Evolutionary conservation across 2,113 vertebrate species (phyloP), one percentile per base, ranked within the genome.

Genomic region (Catharus fuscescens): DNA sequence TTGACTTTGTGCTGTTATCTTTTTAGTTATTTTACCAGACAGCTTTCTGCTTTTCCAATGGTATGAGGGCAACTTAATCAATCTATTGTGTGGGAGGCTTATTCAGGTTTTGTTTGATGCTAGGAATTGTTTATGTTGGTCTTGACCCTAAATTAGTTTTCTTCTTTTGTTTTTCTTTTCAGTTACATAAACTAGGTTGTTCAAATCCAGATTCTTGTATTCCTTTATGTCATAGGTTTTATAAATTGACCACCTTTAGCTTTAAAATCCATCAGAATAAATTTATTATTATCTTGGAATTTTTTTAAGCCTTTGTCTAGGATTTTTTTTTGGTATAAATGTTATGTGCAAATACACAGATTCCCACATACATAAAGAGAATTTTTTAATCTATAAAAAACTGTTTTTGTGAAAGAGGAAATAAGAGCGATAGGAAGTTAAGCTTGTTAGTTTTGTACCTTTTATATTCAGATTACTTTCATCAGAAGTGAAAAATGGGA

Each of bases 1-100:
- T 44, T 64, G 9, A 47, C 36, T 78, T 74, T 11, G 12, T 86
- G 3, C 61, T 69, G 9, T 69, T 73, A 28, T 10, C 4, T 47
- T 26, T 88, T 24, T 70, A 77, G 10, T 66, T 86, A 18, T 34
- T 84, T 87, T 72, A 85, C 19, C 9, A 72, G 31, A 20, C 34
- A 67, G 5, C 26, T 72, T 91, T 89, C 53, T 91, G 26, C 28
- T 76, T 95, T 92, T 67, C n/a, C 15, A 64, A 1, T 87, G 36
- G 8, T 64, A 18, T 52, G 38, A 87, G 21, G 14, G 74, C 25
- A 83, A 32, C 11, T 80, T 80, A 73, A 91, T 32, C 31, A 54
- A 45, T 86, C 52, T 73, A 0, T 69, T 83, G 10, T 25, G 8
- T 2, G 3, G 0, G 10, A 19, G 8, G 1, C 4, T 61, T 89